These are phyloP conservation scores for Enteromius afrohamiltoni DNA, from an alignment of 2,797 vertebrate species.

Conservation along the genomic window DNA sequence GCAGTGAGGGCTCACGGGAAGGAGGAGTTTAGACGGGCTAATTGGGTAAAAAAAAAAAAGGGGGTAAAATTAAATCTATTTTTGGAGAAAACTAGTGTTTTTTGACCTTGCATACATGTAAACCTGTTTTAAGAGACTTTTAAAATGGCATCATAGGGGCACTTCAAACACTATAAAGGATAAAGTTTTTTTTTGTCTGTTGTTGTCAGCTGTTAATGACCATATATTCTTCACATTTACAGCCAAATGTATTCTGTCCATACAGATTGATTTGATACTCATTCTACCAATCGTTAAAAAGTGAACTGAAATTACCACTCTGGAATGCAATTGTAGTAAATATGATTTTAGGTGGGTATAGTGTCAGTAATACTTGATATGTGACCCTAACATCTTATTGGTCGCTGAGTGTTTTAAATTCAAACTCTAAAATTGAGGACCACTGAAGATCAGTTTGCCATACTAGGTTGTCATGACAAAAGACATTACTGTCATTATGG, in stretches of 20 bases:
- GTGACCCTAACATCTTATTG: not conserved
- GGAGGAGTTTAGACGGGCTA: too few relatives aligned
- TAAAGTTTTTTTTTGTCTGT: not conserved
- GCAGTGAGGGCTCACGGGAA: too few relatives aligned
- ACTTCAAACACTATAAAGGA: not conserved
- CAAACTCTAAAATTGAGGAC: not conserved
- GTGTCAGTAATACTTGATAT: not conserved
- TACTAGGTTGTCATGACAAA: slow-evolving; percentile 54
- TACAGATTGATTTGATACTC: not conserved
- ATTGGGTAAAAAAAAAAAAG: too few relatives aligned
- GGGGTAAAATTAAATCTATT: too few relatives aligned
- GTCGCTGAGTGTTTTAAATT: not conserved
- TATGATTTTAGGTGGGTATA: not conserved
- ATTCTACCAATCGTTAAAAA: not conserved
- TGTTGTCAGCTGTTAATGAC: not conserved
- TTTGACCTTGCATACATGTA: too few relatives aligned
- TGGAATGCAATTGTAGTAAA: not conserved
- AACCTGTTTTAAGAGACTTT: too few relatives aligned
- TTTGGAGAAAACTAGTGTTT: too few relatives aligned
- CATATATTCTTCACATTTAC: not conserved
- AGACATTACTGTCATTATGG: slow-evolving; percentile 80
- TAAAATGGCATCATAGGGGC: too few relatives aligned
- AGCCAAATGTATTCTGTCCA: not conserved
- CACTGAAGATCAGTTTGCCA: not conserved
- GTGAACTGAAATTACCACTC: too few relatives aligned